Evolutionary conservation across 2,888 invertebrate genomes (phyloP).

Genomic region (Hesperia comma): DNA sequence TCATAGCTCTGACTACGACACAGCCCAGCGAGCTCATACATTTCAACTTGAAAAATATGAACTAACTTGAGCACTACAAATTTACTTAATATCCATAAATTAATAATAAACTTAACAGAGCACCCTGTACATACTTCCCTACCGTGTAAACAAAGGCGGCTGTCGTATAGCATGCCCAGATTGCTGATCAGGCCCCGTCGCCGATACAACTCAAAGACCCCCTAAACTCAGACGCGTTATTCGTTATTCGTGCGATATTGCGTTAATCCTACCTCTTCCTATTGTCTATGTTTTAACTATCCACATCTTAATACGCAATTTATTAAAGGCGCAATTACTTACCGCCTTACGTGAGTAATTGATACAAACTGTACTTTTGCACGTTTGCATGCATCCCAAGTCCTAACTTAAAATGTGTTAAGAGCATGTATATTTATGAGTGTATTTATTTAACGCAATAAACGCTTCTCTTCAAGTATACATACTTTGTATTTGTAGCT

Average conservation of each 20-base stretch:
- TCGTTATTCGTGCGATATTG: neutral
- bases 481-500: neutral
- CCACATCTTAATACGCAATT: too few relatives aligned
- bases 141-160: slow-evolving; percentile 7
- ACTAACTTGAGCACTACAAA: neutral
- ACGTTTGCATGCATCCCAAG: too few relatives aligned
- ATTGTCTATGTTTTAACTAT: neutral
- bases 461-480: neutral
- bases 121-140: neutral
- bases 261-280: neutral
- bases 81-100: slow-evolving; percentile 1
- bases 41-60: slow-evolving; percentile 3
- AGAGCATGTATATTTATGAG: too few relatives aligned
- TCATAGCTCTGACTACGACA: neutral
- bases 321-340: too few relatives aligned
- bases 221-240: neutral
- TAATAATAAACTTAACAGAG: slow-evolving; percentile 3
- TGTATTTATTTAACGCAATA: neutral
- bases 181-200: neutral
- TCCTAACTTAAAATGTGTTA: too few relatives aligned
- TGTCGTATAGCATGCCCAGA: slow-evolving; percentile 12
- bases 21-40: neutral
- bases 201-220: neutral
- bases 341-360: too few relatives aligned
- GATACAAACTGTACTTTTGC: too few relatives aligned